A percentile compares a stretch with the other conserved stretches of the same genome.
Evolutionary conservation across 2,113 vertebrate species (phyloP).

Genomic region (Dipodomys stephensi): DNA sequence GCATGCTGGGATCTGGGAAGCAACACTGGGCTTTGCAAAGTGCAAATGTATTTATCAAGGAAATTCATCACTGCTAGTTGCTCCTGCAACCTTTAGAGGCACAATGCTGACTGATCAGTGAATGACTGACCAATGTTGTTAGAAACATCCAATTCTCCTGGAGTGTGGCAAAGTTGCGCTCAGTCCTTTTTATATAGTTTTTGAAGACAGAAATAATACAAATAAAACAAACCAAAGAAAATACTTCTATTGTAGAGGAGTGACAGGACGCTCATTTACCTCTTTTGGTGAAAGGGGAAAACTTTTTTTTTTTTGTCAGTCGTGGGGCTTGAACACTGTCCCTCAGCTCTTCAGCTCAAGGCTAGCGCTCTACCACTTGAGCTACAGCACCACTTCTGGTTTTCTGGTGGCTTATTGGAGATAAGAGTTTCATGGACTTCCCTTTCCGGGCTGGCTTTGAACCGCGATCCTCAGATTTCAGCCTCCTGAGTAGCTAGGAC

Average conservation of each 20-base stretch:
- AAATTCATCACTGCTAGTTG: background rate
- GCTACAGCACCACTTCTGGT: too few relatives aligned
- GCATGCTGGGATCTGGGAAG: background rate
- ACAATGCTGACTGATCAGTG: background rate
- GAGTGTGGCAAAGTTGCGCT: background rate
- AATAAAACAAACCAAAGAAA: background rate
- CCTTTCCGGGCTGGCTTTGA: too few relatives aligned
- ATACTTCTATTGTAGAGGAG: background rate
- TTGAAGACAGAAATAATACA: background rate
- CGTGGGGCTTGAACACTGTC: too few relatives aligned
- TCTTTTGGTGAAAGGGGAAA: too few relatives aligned
- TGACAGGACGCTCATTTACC: too few relatives aligned
- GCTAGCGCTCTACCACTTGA: too few relatives aligned
- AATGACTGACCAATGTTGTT: background rate
- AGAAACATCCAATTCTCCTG: background rate
- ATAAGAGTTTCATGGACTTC: too few relatives aligned
- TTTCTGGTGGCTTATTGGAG: too few relatives aligned
- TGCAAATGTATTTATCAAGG: background rate
- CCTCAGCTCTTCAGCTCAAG: too few relatives aligned
- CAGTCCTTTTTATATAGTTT: background rate
- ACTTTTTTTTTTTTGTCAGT: background rate
- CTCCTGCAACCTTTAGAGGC: background rate
- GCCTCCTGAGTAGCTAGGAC: too few relatives aligned
- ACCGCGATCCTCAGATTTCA: too few relatives aligned
- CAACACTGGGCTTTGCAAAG: background rate